Conservation (phyloP, 2,113 vertebrate species). For the Ceuthmochares aereus region DNA sequence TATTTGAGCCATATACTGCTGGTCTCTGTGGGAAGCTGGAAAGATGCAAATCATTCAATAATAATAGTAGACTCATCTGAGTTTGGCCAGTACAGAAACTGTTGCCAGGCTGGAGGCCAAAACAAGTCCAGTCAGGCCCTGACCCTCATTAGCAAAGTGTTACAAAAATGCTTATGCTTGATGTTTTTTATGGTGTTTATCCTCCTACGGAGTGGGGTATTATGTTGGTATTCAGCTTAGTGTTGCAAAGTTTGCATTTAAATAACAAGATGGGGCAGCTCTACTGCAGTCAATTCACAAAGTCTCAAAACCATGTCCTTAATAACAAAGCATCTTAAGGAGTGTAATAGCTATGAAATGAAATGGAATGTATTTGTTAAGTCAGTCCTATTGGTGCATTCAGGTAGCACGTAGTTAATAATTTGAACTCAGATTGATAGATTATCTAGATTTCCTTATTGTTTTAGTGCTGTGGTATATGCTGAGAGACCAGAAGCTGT, state of each 20-base stretch:
- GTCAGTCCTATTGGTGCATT: not conserved
- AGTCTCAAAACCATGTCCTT: not conserved
- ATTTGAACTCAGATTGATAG: not conserved
- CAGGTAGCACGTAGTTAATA: not conserved
- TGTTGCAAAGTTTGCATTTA: not conserved
- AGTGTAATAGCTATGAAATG: not conserved
- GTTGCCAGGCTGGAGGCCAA: conserved; percentile 61
- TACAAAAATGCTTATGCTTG: conserved; percentile 53
- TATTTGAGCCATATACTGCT: not conserved
- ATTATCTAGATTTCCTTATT: not conserved
- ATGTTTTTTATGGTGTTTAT: conserved; percentile 11
- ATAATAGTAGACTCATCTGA: not conserved
- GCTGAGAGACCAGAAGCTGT: not conserved
- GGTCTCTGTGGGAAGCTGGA: not conserved
- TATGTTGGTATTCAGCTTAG: not conserved
- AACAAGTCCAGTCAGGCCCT: conserved; percentile 58
- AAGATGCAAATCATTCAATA: conserved; percentile 10
- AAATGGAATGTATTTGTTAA: not conserved
- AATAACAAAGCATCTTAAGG: not conserved
- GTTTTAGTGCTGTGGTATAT: not conserved
- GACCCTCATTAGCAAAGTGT: conserved; percentile 36
- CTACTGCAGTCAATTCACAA: not conserved
- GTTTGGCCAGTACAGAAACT: conserved; percentile 39
- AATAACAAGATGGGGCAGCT: not conserved
- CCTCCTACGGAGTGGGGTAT: not conserved